Evolutionary conservation across 2,113 vertebrate species (phyloP).

Genomic region (Crotalus tigris): DNA sequence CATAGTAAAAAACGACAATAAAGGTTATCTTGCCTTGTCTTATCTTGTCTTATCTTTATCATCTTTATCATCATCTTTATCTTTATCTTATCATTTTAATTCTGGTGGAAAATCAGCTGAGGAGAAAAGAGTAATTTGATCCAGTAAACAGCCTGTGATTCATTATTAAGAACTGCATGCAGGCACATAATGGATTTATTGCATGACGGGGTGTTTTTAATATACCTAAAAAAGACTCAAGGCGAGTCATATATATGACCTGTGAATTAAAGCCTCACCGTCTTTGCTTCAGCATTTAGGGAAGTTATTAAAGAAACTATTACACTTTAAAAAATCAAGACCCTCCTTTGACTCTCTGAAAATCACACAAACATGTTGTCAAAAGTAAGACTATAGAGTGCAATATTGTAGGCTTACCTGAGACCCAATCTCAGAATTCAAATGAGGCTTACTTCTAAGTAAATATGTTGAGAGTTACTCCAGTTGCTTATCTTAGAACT

Average conservation of each 20-base stretch:
- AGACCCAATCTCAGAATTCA: neutral
- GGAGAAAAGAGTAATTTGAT: neutral
- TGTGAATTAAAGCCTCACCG: neutral
- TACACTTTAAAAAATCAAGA: neutral
- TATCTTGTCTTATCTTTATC: too few relatives aligned
- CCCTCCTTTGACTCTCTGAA: neutral
- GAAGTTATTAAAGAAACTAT: neutral
- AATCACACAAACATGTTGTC: neutral
- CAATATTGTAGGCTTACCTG: neutral
- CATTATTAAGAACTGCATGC: neutral
- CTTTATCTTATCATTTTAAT: too few relatives aligned
- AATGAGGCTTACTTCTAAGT: neutral
- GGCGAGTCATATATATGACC: neutral
- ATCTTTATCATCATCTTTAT: too few relatives aligned
- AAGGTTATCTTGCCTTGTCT: too few relatives aligned
- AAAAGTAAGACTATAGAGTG: neutral
- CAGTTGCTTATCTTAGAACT: neutral
- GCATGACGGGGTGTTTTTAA: neutral
- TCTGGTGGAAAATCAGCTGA: neutral
- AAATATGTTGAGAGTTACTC: neutral
- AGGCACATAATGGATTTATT: neutral
- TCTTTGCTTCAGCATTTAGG: neutral
- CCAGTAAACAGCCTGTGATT: neutral
- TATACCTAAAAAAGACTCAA: neutral
- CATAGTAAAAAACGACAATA: too few relatives aligned